phyloP scores from a whole-genome alignment of 2,113 vertebrate genomes.

The Nesoenas mayeri region DNA sequence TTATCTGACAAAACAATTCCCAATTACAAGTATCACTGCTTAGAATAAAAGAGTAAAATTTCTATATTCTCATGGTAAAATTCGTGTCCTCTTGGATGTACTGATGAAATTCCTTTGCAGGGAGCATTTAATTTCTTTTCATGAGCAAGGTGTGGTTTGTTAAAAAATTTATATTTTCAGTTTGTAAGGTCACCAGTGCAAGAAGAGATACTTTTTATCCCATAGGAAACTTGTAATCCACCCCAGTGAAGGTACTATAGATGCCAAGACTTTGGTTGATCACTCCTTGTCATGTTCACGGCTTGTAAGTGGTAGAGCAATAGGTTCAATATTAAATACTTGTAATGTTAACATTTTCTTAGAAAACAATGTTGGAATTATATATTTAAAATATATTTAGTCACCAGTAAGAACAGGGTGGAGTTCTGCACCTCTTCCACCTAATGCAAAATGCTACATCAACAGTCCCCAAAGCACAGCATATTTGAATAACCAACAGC shows the following conservation, averaged over 20 bases:
- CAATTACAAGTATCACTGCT: background rate
- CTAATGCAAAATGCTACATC: background rate
- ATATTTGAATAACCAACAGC: background rate
- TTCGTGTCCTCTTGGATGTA: background rate
- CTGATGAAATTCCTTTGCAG: background rate
- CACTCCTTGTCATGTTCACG: rapidly evolving
- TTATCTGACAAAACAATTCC: background rate
- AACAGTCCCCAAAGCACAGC: background rate
- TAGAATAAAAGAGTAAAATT: background rate
- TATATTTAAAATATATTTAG: background rate
- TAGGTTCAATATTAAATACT: background rate
- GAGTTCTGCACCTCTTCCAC: background rate
- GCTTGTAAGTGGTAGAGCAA: background rate
- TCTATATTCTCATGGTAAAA: background rate
- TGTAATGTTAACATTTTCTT: background rate
- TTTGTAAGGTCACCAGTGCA: background rate
- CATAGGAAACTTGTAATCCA: background rate
- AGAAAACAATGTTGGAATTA: background rate
- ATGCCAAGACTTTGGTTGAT: background rate
- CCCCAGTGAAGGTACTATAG: background rate
- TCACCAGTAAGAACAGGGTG: background rate
- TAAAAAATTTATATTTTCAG: background rate
- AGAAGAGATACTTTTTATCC: background rate
- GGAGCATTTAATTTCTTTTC: background rate
- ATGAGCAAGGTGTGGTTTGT: background rate